phyloP scores from a whole-genome alignment of 2,797 vertebrate genomes.

The Triplophysa yarkandensis region DNA sequence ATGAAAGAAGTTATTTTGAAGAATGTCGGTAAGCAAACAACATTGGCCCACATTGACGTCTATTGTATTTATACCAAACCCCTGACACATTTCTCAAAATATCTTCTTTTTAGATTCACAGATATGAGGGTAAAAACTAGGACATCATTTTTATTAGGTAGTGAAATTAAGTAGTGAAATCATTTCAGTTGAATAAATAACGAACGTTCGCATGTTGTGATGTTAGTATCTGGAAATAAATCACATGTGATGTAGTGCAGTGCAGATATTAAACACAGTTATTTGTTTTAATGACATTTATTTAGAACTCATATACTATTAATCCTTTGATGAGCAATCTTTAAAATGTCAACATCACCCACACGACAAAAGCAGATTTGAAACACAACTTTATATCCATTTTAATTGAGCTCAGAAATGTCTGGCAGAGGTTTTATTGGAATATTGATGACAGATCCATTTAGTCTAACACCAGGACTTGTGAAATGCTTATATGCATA shows the following conservation, averaged over 20 bases:
- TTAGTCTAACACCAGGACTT: constrained; percentile 11
- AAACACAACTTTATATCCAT: neutral
- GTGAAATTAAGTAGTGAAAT: no score
- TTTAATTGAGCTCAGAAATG: constrained; percentile 3
- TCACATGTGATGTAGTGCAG: neutral
- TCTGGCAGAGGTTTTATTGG: constrained; percentile 14
- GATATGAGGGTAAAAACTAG: no score
- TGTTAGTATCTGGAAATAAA: neutral
- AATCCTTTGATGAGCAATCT: neutral
- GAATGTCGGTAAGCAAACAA: no score
- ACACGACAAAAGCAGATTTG: constrained; percentile 1
- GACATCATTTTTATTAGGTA: no score
- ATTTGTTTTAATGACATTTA: no score
- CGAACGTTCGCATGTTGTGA: neutral
- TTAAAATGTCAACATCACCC: neutral
- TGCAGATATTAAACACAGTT: neutral
- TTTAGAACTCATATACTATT: neutral
- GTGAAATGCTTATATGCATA: constrained; percentile 19
- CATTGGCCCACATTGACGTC: no score
- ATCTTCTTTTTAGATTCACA: no score
- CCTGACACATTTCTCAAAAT: no score
- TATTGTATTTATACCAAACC: no score
- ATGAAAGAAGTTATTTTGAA: no score
- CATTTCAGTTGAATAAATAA: no score
- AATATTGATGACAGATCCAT: constrained; percentile 8